Conservation (phyloP, 2,113 vertebrate genomes). For the Nestor notabilis region DNA sequence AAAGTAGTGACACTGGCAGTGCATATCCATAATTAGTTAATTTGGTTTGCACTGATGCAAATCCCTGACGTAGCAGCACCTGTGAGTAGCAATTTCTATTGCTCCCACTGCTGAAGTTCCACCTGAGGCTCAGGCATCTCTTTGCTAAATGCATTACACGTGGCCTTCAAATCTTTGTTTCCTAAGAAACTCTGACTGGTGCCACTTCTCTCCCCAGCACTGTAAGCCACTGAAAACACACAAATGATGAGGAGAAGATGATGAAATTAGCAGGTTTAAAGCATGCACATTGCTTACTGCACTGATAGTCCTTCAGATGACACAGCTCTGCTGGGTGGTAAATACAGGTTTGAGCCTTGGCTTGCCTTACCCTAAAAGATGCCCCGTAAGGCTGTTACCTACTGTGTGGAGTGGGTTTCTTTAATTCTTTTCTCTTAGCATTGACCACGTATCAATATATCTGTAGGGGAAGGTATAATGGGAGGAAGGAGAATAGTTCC, state of each 20-base stretch:
- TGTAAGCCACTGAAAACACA: neutral
- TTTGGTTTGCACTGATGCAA: neutral
- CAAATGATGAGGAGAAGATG: neutral
- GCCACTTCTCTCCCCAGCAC: neutral
- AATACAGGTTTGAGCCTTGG: neutral
- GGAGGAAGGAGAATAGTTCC: neutral
- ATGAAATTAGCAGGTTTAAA: neutral
- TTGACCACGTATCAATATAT: neutral
- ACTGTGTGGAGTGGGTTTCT: neutral
- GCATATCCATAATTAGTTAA: neutral
- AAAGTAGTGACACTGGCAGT: neutral
- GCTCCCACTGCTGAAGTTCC: neutral
- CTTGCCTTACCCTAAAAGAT: neutral
- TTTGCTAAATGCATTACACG: neutral
- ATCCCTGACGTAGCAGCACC: neutral
- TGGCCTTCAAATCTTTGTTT: neutral
- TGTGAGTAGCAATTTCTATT: neutral
- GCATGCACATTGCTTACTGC: neutral
- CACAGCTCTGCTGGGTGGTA: neutral
- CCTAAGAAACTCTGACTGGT: neutral
- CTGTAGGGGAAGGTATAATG: neutral
- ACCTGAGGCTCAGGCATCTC: rapidly evolving
- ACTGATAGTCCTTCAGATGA: neutral
- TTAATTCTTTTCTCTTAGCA: neutral
- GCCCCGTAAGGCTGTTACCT: neutral